Evolutionary conservation across 2,888 invertebrate species (phyloP).

Genomic region (Neoscelio sp.): DNA sequence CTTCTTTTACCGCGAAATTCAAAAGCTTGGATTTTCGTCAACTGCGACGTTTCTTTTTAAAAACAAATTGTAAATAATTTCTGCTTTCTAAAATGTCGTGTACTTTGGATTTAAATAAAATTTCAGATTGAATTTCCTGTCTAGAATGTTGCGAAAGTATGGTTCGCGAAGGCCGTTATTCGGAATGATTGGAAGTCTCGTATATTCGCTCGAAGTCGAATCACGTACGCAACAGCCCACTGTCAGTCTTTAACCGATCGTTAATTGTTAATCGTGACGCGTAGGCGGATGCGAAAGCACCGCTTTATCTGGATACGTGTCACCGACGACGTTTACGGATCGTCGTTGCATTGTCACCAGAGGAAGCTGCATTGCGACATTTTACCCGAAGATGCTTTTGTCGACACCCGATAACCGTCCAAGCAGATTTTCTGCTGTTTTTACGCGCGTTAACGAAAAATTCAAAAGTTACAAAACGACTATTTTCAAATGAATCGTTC

Average conservation of each 20-base stretch:
- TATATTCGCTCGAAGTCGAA: slow-evolving; percentile 47
- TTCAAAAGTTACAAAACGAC: too few relatives aligned
- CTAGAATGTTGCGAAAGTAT: slow-evolving; percentile 28
- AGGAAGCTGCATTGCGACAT: slow-evolving; percentile 39
- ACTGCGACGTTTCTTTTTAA: too few relatives aligned
- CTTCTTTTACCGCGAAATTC: background rate
- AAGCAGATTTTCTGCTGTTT: too few relatives aligned
- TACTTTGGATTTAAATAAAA: too few relatives aligned
- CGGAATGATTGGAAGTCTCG: slow-evolving; percentile 42
- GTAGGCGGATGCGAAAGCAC: slow-evolving; percentile 64
- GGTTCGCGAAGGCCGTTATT: slow-evolving; percentile 41
- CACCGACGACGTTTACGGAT: slow-evolving; percentile 50
- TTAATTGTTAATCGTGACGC: slow-evolving; percentile 63
- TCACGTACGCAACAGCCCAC: slow-evolving; percentile 58
- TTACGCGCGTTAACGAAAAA: too few relatives aligned
- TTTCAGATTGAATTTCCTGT: slow-evolving; percentile 7
- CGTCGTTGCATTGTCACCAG: slow-evolving; percentile 24
- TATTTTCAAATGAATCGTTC: too few relatives aligned
- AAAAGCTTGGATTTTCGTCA: background rate
- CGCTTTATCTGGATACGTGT: slow-evolving; percentile 59
- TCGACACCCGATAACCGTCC: background rate
- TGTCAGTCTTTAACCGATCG: slow-evolving; percentile 56
- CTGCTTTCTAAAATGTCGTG: too few relatives aligned
- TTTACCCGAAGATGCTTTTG: slow-evolving; percentile 15
- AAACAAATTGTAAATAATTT: too few relatives aligned